Evolutionary conservation across 2,113 vertebrate species (phyloP).

Genomic region (Nesoenas mayeri): DNA sequence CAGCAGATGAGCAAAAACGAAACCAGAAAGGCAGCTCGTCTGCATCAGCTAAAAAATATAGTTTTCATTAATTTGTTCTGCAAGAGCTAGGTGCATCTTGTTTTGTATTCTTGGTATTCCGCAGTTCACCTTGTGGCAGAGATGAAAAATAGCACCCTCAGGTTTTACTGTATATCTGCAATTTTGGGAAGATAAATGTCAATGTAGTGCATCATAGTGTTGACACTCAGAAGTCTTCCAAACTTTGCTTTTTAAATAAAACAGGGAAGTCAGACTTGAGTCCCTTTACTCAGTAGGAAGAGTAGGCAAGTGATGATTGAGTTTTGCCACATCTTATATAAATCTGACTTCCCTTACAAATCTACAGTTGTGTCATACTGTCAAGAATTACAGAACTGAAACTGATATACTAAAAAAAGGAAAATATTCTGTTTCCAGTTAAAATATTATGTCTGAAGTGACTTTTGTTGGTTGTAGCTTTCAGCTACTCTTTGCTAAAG

Average conservation of each 20-base stretch:
- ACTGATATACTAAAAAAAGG: not conserved
- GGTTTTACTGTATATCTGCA: not conserved
- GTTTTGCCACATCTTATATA: not conserved
- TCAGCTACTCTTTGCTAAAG: not conserved
- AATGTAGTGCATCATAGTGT: not conserved
- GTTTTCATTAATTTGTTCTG: not conserved
- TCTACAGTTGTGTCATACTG: not conserved
- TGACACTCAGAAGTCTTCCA: constrained; percentile 2
- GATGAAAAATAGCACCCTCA: not conserved
- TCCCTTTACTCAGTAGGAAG: not conserved
- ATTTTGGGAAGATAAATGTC: not conserved
- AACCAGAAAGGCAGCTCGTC: not conserved
- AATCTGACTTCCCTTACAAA: not conserved
- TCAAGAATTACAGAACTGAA: not conserved
- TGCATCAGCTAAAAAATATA: not conserved
- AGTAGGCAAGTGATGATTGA: not conserved
- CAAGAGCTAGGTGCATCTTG: not conserved
- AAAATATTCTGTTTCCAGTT: not conserved
- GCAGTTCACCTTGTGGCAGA: not conserved
- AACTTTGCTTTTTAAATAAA: not conserved
- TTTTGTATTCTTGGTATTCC: not conserved
- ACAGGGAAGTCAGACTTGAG: not conserved
- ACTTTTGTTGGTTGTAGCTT: not conserved
- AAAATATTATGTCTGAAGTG: not conserved
- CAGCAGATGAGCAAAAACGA: not conserved